Evolutionary conservation across 2,113 vertebrate species (phyloP).

Genomic region (Trogon melanurus): DNA sequence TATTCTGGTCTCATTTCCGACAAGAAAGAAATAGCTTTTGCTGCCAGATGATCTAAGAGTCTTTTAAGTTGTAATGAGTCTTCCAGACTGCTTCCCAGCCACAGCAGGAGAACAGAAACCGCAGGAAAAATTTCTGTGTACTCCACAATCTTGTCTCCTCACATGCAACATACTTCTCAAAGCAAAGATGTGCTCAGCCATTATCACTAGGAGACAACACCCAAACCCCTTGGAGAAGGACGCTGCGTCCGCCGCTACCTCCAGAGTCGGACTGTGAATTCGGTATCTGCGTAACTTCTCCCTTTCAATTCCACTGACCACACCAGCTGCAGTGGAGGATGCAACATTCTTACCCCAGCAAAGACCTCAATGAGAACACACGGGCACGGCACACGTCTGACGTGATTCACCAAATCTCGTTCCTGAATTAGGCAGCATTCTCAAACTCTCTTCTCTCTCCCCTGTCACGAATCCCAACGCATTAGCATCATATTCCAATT

Average conservation of each 20-base stretch:
- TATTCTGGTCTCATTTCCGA: neutral
- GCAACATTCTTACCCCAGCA: neutral
- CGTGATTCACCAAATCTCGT: neutral
- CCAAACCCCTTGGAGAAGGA: neutral
- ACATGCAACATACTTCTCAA: neutral
- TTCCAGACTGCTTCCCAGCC: neutral
- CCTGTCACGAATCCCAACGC: neutral
- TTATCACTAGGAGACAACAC: neutral
- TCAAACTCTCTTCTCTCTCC: neutral
- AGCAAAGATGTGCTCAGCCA: neutral
- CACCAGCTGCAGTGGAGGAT: neutral
- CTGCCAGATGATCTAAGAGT: neutral
- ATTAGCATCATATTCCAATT: neutral
- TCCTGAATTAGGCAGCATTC: neutral
- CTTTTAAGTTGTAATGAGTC: neutral
- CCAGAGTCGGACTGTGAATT: neutral
- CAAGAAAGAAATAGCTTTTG: conserved; percentile 21
- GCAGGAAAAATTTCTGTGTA: neutral
- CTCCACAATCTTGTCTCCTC: neutral
- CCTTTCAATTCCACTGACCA: neutral
- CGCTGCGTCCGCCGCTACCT: neutral
- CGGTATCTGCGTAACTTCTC: neutral
- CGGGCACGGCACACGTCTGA: neutral
- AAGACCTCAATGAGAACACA: neutral
- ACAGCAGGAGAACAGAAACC: neutral